These are phyloP conservation scores for Crocodylus rhombifer DNA, from an alignment of 2,797 vertebrate species.

Conservation along the genomic window DNA sequence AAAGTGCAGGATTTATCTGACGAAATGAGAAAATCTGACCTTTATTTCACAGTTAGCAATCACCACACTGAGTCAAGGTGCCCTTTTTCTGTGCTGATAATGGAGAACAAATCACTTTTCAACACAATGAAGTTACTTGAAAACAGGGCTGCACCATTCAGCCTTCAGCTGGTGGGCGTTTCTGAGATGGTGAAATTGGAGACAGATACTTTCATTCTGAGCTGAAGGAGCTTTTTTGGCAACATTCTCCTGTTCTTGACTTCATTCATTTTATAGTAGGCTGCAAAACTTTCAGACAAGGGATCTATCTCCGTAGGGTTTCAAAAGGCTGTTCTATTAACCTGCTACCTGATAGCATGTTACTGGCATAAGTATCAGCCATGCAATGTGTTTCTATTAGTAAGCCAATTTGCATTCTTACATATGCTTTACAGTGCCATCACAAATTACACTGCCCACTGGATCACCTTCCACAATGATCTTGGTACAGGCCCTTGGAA, in stretches of 20 bases:
- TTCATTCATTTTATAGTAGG: accelerated
- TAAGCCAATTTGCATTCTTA: not conserved
- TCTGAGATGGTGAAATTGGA: not conserved
- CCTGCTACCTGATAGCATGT: not conserved
- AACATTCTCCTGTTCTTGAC: not conserved
- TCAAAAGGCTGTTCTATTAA: not conserved
- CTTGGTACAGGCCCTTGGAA: not conserved
- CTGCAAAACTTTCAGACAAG: not conserved
- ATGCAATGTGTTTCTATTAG: not conserved
- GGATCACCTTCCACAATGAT: not conserved
- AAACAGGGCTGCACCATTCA: not conserved
- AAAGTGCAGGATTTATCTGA: not conserved
- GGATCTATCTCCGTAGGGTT: not conserved
- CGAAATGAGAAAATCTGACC: not conserved
- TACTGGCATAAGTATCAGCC: not conserved
- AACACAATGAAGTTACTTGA: not conserved
- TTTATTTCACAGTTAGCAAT: conserved; percentile 27
- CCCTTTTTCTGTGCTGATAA: not conserved
- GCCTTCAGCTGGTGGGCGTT: not conserved
- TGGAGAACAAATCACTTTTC: conserved; percentile 8
- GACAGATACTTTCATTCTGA: not conserved
- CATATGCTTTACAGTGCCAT: not conserved
- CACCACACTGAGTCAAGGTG: not conserved
- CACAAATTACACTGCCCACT: not conserved
- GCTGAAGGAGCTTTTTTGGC: not conserved